A percentile compares a stretch with the other conserved stretches of the same genome.
These are phyloP conservation scores for Herpetotheres cachinnans DNA, from an alignment of 2,113 vertebrate species.

Conservation along the genomic window DNA sequence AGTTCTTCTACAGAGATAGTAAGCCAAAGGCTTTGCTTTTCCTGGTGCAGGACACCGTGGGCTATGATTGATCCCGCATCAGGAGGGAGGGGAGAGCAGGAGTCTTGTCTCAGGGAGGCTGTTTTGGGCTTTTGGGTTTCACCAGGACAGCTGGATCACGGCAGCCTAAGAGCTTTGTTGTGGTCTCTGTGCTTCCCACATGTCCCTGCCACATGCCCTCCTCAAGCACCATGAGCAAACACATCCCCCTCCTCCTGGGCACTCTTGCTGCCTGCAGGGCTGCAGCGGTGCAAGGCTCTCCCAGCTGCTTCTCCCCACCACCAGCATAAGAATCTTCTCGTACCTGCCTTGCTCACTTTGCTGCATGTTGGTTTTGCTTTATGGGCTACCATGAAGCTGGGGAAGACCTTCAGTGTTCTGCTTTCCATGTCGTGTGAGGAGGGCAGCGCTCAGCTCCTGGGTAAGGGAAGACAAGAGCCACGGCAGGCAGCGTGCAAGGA, in stretches of 20 bases:
- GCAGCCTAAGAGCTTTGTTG: neutral
- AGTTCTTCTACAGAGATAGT: neutral
- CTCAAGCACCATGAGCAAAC: neutral
- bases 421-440: fast-evolving
- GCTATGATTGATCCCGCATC: neutral
- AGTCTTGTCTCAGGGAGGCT: neutral
- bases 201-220: neutral
- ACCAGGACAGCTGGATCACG: neutral
- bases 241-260: neutral
- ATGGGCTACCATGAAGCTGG: neutral
- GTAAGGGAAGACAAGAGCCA: neutral
- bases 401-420: neutral
- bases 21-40: neutral
- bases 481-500: fast-evolving
- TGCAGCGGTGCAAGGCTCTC: neutral
- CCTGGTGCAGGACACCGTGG: neutral
- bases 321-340: fast-evolving
- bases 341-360: neutral
- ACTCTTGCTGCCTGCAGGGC: neutral
- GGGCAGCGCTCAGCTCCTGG: neutral
- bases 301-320: neutral
- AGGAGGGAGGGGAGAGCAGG: fast-evolving
- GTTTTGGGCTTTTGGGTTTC: neutral
- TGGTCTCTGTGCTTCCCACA: neutral
- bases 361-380: neutral